Percentiles rank a stretch among this genome's conserved stretches.
phyloP scores from a whole-genome alignment of 2,797 vertebrate species.

The Octomys mimax region DNA sequence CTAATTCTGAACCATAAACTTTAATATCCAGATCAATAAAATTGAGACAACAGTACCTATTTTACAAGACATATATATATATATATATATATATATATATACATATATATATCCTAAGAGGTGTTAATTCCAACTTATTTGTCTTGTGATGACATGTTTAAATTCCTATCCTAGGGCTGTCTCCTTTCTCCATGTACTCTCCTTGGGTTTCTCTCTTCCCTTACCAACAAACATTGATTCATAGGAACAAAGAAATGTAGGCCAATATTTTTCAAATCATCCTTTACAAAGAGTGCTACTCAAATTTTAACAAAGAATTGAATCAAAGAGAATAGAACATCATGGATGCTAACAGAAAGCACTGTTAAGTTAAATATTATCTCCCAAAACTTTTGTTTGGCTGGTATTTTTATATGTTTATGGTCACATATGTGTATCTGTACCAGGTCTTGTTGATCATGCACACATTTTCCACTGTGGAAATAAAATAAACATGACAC shows the following conservation, averaged over 20 bases:
- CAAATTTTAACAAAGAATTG: conserved; percentile 10
- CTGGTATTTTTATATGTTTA: neutral
- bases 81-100: too few species aligned
- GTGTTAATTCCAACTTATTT: neutral
- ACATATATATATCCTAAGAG: too few species aligned
- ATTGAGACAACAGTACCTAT: neutral
- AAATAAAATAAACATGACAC: neutral
- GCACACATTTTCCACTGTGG: neutral
- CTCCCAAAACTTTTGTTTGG: neutral
- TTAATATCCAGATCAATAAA: neutral
- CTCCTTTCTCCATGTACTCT: neutral
- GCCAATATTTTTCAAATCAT: neutral
- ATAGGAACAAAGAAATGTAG: neutral
- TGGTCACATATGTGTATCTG: neutral
- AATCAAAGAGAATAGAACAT: neutral
- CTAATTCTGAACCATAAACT: neutral
- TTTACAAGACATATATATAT: too few species aligned
- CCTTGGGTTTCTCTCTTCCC: neutral
- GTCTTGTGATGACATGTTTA: neutral
- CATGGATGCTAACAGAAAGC: neutral
- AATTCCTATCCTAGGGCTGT: neutral
- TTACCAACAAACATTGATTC: neutral
- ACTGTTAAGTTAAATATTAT: neutral
- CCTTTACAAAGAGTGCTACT: neutral
- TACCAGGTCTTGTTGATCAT: neutral